Base-by-base conservation (phyloP, 2,888 invertebrate species). In the Brachyptera risi region DNA sequence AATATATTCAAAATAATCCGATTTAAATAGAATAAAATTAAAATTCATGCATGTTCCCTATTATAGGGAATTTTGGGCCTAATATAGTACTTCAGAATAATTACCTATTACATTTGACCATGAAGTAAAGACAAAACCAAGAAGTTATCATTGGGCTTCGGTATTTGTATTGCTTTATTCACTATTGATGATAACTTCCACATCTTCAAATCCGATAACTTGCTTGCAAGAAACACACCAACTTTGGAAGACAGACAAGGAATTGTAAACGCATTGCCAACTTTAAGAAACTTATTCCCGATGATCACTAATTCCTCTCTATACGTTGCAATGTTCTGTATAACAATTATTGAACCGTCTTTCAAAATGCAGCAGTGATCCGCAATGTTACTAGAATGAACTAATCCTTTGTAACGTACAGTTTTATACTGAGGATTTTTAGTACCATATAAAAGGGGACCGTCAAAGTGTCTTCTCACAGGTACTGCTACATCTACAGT, bases 281-380 rank as follows among this genome's bases (percentile, higher is more conserved):
- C 27, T 23, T 24, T 26, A 3, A 24, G 24, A 17, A 51, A 51
- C 7, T 11, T 27, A 27, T 51, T 13, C 9, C 50, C 50, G 19
- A 51, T 27, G n/a, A 51, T 51, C 3, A 51, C 50, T n/a, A 51
- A 26, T 15, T 27, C 15, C 17, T 17, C 24, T 24, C 31, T n/a
- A 17, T 11, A 27, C 11, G 50, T 51, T 27, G 50, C 50, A 17
- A 51, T 51, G 27, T 51, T 51, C 27, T 23, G 3, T 11, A 51
- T 24, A n/a, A 31, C 27, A 27, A 51, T 31, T 15, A 51, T 27
- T 7, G 26, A 24, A 4, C 50, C 50, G 31, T 51, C 31, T 24
- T 51, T n/a, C 19, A 51, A 24, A 51, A 51, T 51, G 50, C 50
- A 51, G 27, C 50, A 51, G 27, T 51, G 24, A 27, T 51, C 50